Percentiles rank a stretch among this genome's conserved stretches.
Evolutionary conservation across 2,888 invertebrate species (phyloP).

Genomic region (Acleris sparsana): DNA sequence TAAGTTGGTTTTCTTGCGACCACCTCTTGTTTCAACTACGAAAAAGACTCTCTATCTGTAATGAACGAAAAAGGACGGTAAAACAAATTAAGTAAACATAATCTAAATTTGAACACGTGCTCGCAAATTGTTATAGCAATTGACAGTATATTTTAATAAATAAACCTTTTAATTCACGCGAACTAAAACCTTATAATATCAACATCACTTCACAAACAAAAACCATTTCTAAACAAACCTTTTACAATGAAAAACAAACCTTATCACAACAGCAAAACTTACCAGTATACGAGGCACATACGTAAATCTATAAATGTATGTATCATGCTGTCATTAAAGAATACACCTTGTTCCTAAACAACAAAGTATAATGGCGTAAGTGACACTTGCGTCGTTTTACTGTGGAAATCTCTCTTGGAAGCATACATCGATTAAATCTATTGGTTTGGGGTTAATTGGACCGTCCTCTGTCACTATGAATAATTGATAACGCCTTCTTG

Average conservation of each 20-base stretch:
- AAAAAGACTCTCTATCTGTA: too few relatives aligned
- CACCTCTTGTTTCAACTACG: too few relatives aligned
- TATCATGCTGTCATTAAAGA: neutral
- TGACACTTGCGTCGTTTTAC: conserved; percentile 5
- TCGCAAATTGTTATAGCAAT: too few relatives aligned
- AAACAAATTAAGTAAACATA: too few relatives aligned
- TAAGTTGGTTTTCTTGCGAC: too few relatives aligned
- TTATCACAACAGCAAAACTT: neutral
- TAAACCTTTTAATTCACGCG: too few relatives aligned
- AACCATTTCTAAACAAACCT: neutral
- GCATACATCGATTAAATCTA: conserved; percentile 38
- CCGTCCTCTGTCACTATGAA: conserved; percentile 39
- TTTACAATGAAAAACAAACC: neutral
- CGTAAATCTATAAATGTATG: neutral
- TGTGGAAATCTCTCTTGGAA: neutral
- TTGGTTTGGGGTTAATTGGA: conserved; percentile 43
- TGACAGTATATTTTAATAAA: too few relatives aligned
- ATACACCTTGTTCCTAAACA: neutral
- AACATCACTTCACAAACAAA: conserved; percentile 8
- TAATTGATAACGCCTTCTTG: conserved; percentile 42
- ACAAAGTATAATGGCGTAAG: neutral
- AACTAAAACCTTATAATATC: neutral
- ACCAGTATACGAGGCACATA: neutral
- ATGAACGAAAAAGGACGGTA: too few relatives aligned
- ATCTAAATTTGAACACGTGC: too few relatives aligned